A percentile compares a stretch with the other conserved stretches of the same genome.
These are phyloP conservation scores for Cyprinodon tularosa DNA, from an alignment of 2,113 vertebrate genomes.

Conservation along the genomic window DNA sequence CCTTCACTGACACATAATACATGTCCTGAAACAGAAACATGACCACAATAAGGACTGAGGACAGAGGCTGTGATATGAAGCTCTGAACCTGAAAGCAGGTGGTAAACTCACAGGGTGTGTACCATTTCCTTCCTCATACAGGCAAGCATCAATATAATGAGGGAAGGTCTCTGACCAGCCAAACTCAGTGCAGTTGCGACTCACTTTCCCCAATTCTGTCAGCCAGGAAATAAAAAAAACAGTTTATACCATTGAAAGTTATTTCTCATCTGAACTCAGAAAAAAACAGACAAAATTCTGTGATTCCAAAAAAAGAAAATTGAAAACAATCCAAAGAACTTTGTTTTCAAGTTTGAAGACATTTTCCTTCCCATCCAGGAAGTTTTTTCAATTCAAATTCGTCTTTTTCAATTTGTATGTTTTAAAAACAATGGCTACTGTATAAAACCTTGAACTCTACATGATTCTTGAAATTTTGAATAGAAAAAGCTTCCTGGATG, in stretches of 20 bases:
- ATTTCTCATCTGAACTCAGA: not conserved
- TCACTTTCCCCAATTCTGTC: conserved; percentile 83
- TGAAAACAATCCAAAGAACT: too few species aligned
- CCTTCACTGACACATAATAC: conserved; percentile 93
- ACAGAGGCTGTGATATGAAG: not conserved
- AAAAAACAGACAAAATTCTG: too few species aligned
- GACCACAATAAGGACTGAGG: not conserved
- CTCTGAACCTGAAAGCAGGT: not conserved
- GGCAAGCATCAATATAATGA: conserved; percentile 91
- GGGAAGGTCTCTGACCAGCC: conserved; percentile 94
- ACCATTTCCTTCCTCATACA: conserved; percentile 83
- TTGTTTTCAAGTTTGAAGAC: too few species aligned
- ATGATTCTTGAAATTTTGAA: too few species aligned
- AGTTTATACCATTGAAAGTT: not conserved
- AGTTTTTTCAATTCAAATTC: too few species aligned
- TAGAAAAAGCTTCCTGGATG: too few species aligned
- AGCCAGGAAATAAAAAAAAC: not conserved
- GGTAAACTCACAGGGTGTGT: conserved; percentile 67
- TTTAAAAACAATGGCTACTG: too few species aligned
- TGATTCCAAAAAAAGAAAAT: too few species aligned
- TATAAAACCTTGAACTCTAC: too few species aligned
- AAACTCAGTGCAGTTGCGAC: conserved; percentile 90
- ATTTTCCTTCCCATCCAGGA: too few species aligned
- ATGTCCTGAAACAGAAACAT: conserved; percentile 77
- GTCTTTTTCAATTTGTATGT: too few species aligned